Percentiles rank a stretch among this genome's conserved stretches.
Conservation (phyloP, 1,140 invertebrate species). For the Drosophila sproati region DNA sequence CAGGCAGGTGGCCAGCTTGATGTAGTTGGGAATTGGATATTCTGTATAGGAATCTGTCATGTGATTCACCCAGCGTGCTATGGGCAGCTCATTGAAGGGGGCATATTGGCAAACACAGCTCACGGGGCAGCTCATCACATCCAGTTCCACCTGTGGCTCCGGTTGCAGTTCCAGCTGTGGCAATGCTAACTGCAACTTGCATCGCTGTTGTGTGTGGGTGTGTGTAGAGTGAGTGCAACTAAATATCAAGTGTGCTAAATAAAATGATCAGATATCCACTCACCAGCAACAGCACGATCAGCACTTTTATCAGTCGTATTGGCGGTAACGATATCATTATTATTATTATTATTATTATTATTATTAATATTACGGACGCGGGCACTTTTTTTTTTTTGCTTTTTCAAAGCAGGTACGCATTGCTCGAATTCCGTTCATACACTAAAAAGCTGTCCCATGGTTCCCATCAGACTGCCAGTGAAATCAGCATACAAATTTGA, state of each 20-base stretch:
- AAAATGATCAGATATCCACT: slow-evolving; percentile 7
- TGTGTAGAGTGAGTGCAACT: not conserved
- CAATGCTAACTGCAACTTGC: slow-evolving; percentile 7
- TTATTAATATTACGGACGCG: slow-evolving; percentile 17
- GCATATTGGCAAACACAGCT: slow-evolving; percentile 85
- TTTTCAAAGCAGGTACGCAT: slow-evolving; percentile 34
- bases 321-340: slow-evolving; percentile 24
- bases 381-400: not conserved
- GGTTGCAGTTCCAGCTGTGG: slow-evolving; percentile 21
- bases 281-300: slow-evolving; percentile 33
- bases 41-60: slow-evolving; percentile 60
- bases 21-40: slow-evolving; percentile 74
- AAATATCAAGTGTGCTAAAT: not conserved
- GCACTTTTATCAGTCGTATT: slow-evolving; percentile 16
- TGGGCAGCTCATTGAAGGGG: slow-evolving; percentile 85
- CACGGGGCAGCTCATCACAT: slow-evolving; percentile 80
- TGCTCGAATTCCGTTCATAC: slow-evolving; percentile 44
- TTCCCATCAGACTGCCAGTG: slow-evolving; percentile 17
- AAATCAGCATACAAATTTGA: slow-evolving; percentile 34
- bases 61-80: slow-evolving; percentile 85
- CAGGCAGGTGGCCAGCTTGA: slow-evolving; percentile 87
- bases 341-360: slow-evolving; percentile 5
- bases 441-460: slow-evolving; percentile 48
- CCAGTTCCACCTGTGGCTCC: slow-evolving; percentile 30
- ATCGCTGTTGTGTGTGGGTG: not conserved